Base-by-base conservation (phyloP, 2,888 invertebrate genomes). In the Micoletzkya japonica region DNA sequence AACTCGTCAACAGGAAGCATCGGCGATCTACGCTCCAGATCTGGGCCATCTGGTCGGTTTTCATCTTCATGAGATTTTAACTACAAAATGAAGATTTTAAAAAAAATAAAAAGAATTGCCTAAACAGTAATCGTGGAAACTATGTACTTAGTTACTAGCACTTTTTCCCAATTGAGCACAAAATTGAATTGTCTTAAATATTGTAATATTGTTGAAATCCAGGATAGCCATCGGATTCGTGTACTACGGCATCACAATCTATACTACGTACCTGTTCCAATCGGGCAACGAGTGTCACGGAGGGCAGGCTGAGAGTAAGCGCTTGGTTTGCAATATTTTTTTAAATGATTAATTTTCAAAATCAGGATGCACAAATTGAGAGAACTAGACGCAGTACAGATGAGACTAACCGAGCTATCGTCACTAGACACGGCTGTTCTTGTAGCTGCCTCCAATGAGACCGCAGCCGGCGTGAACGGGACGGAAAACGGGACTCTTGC, bases 181-280 rank as follows among this genome's bases (percentile, higher is more conserved):
- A 10, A 17, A 10, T 24, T 10, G 7, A 56, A 56, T 56, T 17
- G 10, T 24, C n/a, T 24, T 10, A 14, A 24, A 24, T 26, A 10
- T 24, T 56, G 56, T 10, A 24, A 20, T 56, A 24, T 17, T 56
- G 7, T 10, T 32, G 34, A 59, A 30, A 32, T 2, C 14, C 57
- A 68, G 68, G 68, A 36, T 68, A 58, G 32, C 58, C n/a, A 30
- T 44, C 86, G 93, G 94, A 0, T 95, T 95, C 87, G 93, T 93
- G 86, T 95, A 95, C 87, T 95, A 95, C 86, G 94, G 95, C 0
- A 89, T 95, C 32, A 94, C 95, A 10, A 87, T 95, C 71, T 92
- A 95, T 91, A 94, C 94, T 1, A 95, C 95, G 0, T 94, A 94
- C 86, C 87, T 95, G 70, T 92, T 94, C 87, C 92, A 92, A 86